These are phyloP conservation scores for Ceratina australensis DNA, from an alignment of 1,140 invertebrate species.

Conservation along the genomic window DNA sequence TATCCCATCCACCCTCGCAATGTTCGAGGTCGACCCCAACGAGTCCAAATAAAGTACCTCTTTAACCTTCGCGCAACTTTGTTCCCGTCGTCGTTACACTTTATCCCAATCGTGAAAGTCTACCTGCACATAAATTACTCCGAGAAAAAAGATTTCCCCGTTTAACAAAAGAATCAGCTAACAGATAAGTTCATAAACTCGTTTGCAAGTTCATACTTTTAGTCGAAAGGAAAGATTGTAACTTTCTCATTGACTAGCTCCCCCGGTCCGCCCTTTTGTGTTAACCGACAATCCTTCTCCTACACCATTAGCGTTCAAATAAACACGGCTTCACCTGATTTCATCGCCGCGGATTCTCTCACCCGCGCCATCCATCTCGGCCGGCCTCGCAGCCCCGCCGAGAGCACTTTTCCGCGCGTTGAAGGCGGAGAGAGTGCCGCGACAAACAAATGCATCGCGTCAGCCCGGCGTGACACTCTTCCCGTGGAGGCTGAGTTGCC, in stretches of 20 bases:
- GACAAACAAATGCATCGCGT: conserved; percentile 77
- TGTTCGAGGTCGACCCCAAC: background rate
- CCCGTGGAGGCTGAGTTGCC: conserved; percentile 64
- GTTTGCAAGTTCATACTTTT: conserved; percentile 14
- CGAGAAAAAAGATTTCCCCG: background rate
- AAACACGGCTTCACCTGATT: conserved; percentile 46
- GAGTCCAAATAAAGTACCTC: conserved; percentile 10
- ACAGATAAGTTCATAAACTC: conserved; percentile 24
- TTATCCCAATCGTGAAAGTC: background rate
- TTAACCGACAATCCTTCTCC: background rate
- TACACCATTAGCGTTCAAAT: background rate
- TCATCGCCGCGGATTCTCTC: conserved; percentile 40
- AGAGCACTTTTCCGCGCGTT: conserved; percentile 20
- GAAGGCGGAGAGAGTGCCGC: conserved; percentile 46
- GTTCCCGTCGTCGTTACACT: background rate
- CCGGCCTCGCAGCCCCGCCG: conserved; percentile 38
- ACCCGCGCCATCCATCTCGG: conserved; percentile 40
- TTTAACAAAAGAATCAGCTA: conserved; percentile 1
- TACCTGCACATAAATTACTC: conserved; percentile 4
- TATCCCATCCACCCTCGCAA: background rate
- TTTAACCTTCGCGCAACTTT: conserved; percentile 1
- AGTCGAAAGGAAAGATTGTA: background rate
- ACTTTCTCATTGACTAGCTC: background rate
- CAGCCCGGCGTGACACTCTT: conserved; percentile 72
- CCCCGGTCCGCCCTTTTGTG: no score